A percentile compares a stretch with the other conserved stretches of the same genome.
Conservation (phyloP, 2,113 vertebrate species). For the Platysternon megacephalum region DNA sequence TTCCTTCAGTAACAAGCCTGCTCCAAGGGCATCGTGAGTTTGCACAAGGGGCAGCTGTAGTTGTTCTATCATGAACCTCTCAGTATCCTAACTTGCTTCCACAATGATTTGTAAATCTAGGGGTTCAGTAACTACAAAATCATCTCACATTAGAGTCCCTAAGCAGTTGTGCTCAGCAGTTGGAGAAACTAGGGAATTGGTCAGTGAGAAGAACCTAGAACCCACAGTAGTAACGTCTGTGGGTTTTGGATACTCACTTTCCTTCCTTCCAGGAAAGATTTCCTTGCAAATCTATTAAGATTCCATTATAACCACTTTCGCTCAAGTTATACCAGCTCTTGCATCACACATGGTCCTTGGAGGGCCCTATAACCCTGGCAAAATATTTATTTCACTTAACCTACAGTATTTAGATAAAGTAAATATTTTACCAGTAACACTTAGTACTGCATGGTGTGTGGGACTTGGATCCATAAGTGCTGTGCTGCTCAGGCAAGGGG, state of each 20-base stretch:
- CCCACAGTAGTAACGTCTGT: background rate
- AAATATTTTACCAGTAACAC: background rate
- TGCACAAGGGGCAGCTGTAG: rapidly evolving
- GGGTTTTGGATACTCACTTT: background rate
- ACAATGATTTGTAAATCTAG: background rate
- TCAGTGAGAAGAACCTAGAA: background rate
- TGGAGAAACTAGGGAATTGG: background rate
- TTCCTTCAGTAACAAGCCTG: background rate
- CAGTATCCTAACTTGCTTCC: background rate
- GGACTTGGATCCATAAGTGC: rapidly evolving
- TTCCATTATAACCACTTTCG: background rate
- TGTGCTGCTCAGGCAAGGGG: background rate
- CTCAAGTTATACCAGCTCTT: background rate
- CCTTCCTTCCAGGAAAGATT: background rate
- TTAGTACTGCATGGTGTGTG: too few species aligned
- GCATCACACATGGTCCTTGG: background rate
- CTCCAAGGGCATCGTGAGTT: background rate
- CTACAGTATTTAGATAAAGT: background rate
- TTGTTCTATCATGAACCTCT: background rate
- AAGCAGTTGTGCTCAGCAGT: background rate
- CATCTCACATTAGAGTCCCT: background rate
- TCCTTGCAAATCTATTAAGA: background rate
- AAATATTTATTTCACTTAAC: background rate
- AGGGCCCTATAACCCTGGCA: background rate
- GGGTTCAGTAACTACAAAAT: background rate